Evolutionary conservation across 2,797 vertebrate genomes (phyloP), one percentile per base, ranked within the genome.

Genomic region (Phoeniculus purpureus): DNA sequence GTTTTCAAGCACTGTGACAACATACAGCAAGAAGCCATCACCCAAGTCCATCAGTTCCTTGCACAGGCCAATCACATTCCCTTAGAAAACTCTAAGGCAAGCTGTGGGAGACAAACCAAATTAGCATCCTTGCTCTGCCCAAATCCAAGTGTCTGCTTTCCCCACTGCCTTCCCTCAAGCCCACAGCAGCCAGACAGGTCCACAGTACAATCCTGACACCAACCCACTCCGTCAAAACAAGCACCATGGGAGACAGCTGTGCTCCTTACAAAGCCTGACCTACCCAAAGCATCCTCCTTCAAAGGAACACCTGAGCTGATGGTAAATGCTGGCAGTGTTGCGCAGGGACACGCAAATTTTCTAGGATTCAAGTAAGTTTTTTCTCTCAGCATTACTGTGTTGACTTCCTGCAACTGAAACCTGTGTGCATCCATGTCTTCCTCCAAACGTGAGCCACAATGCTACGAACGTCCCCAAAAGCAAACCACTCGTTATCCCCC

Each of bases 231-330:
- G 47, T 16, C 51, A 34, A 72, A 72, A 68, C 12, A 75, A 0
- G 1, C 2, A 2, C 27, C 32, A 20, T 1, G 2, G n/a, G 73
- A 43, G 20, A 12, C 4, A 47, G 20, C 0, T 0, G 47, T 83
- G 47, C 34, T 51, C 50, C 54, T 64, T 4, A 58, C 20, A 51
- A 74, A 87, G 56, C n/a, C 60, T 62, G 21, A 64, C 11, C 17
- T 15, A 17, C 26, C 64, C 21, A 14, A 79, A 85, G 45, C 0
- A 0, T 6, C 51, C 12, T 4, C n/a, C 23, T 88, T 37, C 1
- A 2, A 74, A 6, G 70, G 26, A 70, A 77, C 27, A 43, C 23
- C 26, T 74, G 1, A 1, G 54, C 4, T 71, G 50, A 72, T 16
- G 18, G 51, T 7, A 67, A 85, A 47, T 27, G 7, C n/a, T 64